Conservation (phyloP, 2,113 vertebrate species). For the Lanius collurio region DNA sequence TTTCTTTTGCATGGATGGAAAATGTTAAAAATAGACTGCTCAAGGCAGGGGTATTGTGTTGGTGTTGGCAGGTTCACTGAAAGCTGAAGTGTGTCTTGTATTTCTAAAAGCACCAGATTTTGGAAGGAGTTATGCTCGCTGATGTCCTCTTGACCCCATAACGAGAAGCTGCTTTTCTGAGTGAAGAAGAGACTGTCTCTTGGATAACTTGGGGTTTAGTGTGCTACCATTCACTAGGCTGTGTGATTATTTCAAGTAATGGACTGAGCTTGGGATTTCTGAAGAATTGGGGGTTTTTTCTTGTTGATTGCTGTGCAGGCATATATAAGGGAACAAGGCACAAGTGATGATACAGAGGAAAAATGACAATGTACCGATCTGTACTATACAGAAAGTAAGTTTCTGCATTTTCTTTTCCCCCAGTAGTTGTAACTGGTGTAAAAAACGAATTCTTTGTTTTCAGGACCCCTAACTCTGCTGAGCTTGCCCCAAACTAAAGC, state of each 20-base stretch:
- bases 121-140: neutral
- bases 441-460: neutral
- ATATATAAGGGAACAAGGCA: neutral
- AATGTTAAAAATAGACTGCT: slow-evolving; percentile 48
- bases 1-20: slow-evolving; percentile 34
- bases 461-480: rapidly evolving
- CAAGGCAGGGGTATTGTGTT: neutral
- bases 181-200: neutral
- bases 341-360: neutral
- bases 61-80: neutral
- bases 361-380: neutral
- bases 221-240: neutral
- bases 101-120: slow-evolving; percentile 14
- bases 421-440: neutral
- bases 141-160: neutral
- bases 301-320: neutral
- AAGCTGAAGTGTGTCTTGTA: neutral
- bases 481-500: neutral
- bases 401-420: neutral
- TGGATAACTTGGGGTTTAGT: neutral
- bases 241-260: neutral
- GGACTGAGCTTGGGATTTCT: neutral
- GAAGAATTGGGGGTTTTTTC: neutral
- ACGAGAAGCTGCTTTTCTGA: neutral
- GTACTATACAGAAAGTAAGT: neutral